Conservation (phyloP, 2,888 invertebrate genomes). For the Epinotia ramella region DNA sequence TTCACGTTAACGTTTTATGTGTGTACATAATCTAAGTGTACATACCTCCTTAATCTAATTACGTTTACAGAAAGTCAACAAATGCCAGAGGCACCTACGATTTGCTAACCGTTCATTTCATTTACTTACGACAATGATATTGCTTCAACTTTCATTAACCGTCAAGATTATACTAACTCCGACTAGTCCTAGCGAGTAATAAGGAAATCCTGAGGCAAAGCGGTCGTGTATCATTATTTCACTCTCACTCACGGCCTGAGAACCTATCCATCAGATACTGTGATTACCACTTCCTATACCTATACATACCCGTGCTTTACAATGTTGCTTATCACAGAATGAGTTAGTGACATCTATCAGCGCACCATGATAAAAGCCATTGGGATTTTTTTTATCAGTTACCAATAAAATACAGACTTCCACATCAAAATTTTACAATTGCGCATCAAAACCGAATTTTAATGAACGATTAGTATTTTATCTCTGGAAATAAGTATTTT, state of each 20-base stretch:
- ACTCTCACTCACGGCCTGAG: slow-evolving; percentile 25
- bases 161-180: neutral
- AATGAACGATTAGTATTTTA: too few relatives aligned
- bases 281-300: slow-evolving; percentile 11
- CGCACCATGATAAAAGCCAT: neutral
- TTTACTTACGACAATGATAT: neutral
- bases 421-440: too few relatives aligned
- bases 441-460: too few relatives aligned
- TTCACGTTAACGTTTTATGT: too few relatives aligned
- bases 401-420: too few relatives aligned
- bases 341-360: neutral
- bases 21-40: too few relatives aligned
- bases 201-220: slow-evolving; percentile 22
- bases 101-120: neutral
- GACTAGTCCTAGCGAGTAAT: neutral
- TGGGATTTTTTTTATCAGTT: too few relatives aligned
- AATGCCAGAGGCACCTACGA: neutral
- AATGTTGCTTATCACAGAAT: neutral
- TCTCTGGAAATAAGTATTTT: too few relatives aligned
- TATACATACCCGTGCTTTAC: slow-evolving; percentile 12
- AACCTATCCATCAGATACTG: neutral
- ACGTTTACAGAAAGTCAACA: neutral
- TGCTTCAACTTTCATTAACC: slow-evolving; percentile 3
- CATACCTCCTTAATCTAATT: too few relatives aligned
- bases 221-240: slow-evolving; percentile 34